phyloP scores from a whole-genome alignment of 2,113 vertebrate genomes.

The Polypterus bichir region DNA sequence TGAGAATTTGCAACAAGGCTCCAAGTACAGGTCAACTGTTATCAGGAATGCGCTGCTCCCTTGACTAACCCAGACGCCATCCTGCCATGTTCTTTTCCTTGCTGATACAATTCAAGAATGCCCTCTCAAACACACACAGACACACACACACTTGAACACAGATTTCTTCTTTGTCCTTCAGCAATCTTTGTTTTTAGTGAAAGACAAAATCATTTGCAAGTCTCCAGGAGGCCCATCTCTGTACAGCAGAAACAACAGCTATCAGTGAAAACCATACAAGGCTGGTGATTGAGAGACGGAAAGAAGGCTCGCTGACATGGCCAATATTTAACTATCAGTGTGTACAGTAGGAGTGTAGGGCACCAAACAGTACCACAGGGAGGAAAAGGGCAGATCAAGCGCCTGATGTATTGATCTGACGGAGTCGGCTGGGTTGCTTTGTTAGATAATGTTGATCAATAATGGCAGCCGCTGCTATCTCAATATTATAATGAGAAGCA shows the following conservation, averaged over 20 bases:
- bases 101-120: conserved; percentile 13
- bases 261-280: conserved; percentile 20
- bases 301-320: conserved; percentile 24
- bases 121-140: conserved; percentile 2
- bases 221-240: conserved; percentile 25
- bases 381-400: conserved; percentile 31
- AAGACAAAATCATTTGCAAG: conserved; percentile 26
- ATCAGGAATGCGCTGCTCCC: background rate
- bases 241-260: conserved; percentile 22
- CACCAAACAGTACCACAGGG: conserved; percentile 29
- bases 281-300: conserved; percentile 10
- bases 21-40: conserved; percentile 7
- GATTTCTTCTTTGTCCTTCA: conserved; percentile 19
- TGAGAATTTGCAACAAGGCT: background rate
- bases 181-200: conserved; percentile 11
- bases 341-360: conserved; percentile 10
- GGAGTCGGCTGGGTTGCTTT: conserved; percentile 28
- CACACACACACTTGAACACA: conserved; percentile 14
- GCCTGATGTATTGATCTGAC: conserved; percentile 31
- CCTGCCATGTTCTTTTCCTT: conserved; percentile 4
- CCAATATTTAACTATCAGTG: conserved; percentile 35
- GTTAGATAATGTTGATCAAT: conserved; percentile 35
- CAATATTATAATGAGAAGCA: background rate
- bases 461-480: conserved; percentile 19
- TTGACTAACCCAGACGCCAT: conserved; percentile 1